Base-by-base conservation (phyloP, 2,113 vertebrate species). In the Grus americana region DNA sequence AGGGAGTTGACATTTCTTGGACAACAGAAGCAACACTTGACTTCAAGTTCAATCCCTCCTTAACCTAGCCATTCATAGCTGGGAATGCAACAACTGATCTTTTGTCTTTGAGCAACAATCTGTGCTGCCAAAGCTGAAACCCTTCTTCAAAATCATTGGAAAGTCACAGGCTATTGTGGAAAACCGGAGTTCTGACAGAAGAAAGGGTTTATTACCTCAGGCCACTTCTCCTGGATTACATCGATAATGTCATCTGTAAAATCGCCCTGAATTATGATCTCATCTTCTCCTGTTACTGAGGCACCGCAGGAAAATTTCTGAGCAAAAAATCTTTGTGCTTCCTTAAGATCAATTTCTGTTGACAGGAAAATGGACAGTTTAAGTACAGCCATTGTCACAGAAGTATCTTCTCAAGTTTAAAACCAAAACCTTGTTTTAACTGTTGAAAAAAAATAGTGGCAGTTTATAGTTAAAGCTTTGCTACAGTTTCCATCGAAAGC, bases 181-280 rank as follows among this genome's bases (percentile, higher is more conserved):
- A 90, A 86, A 86, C 14, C 3, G 19, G 49, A 68, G 17, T n/a
- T 62, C 52, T 44, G 54, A 79, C 10, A 86, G 59, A 66, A 74
- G n/a, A 34, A 79, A 67, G 19, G 1, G 42, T 83, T 66, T 32
- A 21, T 97, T 95, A 99, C 99, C 99, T 99, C 99, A 70, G 99
- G 98, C 99, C 99, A 99, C 96, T 99, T 99, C 96, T 99, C 99
- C 96, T 99, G 99, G 97, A 99, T 99, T 65, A 99, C 99, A 63
- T 99, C 99, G 16, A 99, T 99, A 29, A 99, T 99, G 98, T 99
- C 99, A 63, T 99, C 99, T 97, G 99, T 99, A 92, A 99, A 99
- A 97, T 99, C 99, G 96, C 99, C 99, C 99, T 99, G 99, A 98
- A 99, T 99, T 98, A 99, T 99, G 91, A 99, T 99, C 97, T 99